Evolutionary conservation across 92 coral and sea anemone genomes (phyloP).

Genomic region (Meandrina meandrites): DNA sequence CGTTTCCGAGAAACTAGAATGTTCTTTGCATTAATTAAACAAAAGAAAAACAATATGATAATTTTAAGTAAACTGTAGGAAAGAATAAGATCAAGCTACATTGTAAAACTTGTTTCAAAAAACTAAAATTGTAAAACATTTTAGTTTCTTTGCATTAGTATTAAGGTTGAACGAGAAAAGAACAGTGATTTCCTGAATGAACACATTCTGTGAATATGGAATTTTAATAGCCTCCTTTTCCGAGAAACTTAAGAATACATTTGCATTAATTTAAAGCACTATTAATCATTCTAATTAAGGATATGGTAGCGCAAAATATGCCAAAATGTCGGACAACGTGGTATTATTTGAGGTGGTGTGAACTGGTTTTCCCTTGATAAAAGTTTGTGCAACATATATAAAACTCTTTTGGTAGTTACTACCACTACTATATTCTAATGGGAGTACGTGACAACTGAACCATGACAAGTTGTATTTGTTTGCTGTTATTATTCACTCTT

Average conservation of each 20-base stretch:
- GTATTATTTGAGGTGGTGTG: background rate
- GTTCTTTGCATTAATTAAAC: background rate
- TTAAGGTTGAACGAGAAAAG: background rate
- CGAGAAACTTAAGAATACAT: conserved; percentile 3
- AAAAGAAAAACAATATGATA: background rate
- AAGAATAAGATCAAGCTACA: background rate
- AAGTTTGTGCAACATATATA: background rate
- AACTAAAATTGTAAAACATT: background rate
- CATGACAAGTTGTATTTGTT: background rate
- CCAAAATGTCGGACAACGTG: background rate
- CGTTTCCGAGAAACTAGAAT: conserved; percentile 12
- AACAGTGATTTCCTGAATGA: background rate
- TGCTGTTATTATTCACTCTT: background rate
- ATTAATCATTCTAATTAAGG: background rate
- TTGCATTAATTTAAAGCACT: background rate
- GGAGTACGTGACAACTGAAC: background rate
- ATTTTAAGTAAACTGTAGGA: background rate
- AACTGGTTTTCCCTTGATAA: background rate
- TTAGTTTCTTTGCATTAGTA: background rate
- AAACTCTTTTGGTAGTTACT: background rate
- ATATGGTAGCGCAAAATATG: background rate
- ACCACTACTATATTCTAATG: background rate
- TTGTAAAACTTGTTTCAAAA: background rate
- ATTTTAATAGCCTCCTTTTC: background rate
- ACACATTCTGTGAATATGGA: background rate